Evolutionary conservation across 2,888 invertebrate genomes (phyloP).

Genomic region (Drosophila lacicola): DNA sequence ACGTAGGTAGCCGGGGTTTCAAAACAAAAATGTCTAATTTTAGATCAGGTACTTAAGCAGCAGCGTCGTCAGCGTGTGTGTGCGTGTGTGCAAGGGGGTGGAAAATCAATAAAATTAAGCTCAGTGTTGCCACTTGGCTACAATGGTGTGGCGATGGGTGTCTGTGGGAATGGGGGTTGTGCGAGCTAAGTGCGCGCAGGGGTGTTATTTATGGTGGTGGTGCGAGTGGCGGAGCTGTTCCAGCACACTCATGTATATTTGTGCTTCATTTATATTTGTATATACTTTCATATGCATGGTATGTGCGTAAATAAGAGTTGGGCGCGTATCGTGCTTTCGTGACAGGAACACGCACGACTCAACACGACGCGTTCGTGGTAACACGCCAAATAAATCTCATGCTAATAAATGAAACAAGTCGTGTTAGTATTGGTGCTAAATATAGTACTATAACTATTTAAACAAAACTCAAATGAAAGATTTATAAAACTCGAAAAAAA

Average conservation of each 20-base stretch:
- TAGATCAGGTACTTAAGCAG: slow-evolving; percentile 55
- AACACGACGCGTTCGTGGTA: not conserved
- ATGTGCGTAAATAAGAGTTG: not conserved
- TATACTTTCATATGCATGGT: slow-evolving; percentile 6
- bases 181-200: slow-evolving; percentile 36
- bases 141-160: slow-evolving; percentile 18
- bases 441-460: too few relatives aligned
- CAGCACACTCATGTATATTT: slow-evolving; percentile 13
- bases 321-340: not conserved
- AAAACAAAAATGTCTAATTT: slow-evolving; percentile 60
- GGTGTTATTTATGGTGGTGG: slow-evolving; percentile 26
- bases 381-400: too few relatives aligned
- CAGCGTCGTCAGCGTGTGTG: slow-evolving; percentile 12
- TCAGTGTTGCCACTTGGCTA: slow-evolving; percentile 66
- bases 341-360: not conserved
- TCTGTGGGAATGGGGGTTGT: slow-evolving; percentile 14
- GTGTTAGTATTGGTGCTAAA: too few relatives aligned
- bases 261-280: slow-evolving; percentile 19
- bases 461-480: not conserved
- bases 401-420: too few relatives aligned
- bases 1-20: slow-evolving; percentile 23
- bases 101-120: slow-evolving; percentile 76
- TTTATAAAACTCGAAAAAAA: not conserved
- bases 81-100: slow-evolving; percentile 35
- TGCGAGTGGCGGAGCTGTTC: slow-evolving; percentile 17